phyloP scores from a whole-genome alignment of 2,113 vertebrate species.

The Thalassarche chlororhynchos region DNA sequence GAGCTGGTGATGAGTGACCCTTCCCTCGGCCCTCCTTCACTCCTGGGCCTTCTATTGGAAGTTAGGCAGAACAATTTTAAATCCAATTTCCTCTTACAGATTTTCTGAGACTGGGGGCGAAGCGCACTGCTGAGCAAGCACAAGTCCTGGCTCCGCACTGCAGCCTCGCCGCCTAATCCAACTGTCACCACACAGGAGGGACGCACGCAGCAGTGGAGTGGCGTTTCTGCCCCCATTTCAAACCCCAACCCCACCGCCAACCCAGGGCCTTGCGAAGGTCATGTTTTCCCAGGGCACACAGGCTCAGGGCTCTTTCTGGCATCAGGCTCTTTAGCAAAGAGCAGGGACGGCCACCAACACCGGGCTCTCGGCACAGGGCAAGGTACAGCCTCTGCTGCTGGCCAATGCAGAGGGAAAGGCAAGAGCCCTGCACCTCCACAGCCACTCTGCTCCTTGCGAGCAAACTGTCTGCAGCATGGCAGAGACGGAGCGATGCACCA shows the following conservation, averaged over 20 bases:
- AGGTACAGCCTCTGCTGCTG: background rate
- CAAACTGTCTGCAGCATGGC: background rate
- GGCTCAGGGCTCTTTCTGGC: background rate
- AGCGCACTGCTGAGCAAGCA: background rate
- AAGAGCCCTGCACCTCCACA: background rate
- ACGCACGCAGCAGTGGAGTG: fast-evolving
- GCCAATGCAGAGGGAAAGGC: background rate
- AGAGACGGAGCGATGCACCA: fast-evolving
- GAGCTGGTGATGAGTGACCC: slow-evolving; percentile 33
- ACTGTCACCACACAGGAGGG: background rate
- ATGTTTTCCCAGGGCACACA: background rate
- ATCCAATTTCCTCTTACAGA: background rate
- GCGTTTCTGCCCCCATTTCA: background rate
- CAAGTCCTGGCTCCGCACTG: background rate
- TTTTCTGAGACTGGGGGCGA: background rate
- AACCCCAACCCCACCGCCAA: background rate
- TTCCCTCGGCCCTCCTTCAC: background rate
- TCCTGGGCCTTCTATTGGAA: background rate
- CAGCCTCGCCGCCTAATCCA: fast-evolving
- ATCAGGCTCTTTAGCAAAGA: background rate
- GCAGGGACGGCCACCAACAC: fast-evolving
- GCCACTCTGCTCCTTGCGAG: background rate
- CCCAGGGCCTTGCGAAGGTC: background rate
- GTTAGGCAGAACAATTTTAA: background rate
- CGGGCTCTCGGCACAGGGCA: background rate